Evolutionary conservation across 1,140 invertebrate species (phyloP), one percentile per base, ranked within the genome.

Genomic region (Drosophila equinoxialis): DNA sequence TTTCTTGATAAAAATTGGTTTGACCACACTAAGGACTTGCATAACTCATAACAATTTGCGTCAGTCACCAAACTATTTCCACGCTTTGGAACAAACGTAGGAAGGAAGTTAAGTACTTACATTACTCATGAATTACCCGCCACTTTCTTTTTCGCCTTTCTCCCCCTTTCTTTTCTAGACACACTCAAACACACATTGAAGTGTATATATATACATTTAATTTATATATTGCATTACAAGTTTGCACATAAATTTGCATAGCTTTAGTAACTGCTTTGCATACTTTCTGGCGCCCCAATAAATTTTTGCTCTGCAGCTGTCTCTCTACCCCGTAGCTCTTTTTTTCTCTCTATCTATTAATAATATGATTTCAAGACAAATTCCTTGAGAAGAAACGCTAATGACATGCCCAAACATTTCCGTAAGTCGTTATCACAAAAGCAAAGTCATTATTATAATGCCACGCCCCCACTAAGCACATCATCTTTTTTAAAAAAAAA

Each of bases 391-490:
- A 30, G 42, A 55, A 89, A 78, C 87, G 81, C 81, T 90, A 85
- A 91, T 91, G 89, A 84, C 81, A 82, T 85, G 79, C 81, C 78
- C 83, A 89, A 90, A 91, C 81, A 81, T 90, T 90, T 90, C 89
- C 84, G 89, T 85, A 91, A 91, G 89, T 90, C 89, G 85, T 90
- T 91, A 90, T 85, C 80, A 80, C 79, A 86, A 89, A 76, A 76
- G 81, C 89, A 90, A 91, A 85, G 89, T 89, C 89, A 91, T 91
- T 90, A 91, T 90, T 90, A 80, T 84, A 87, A 83, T 79, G 73
- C 82, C 71, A 73, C 54, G 67, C 60, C 60, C 67, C 35, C 51
- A 23, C 48, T 79, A 77, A 79, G 74, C 57, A 77, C 68, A 59
- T 59, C 57, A 59, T 59, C 57, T 59, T 39, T 59, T 59, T 59